phyloP scores from a whole-genome alignment of 92 coral and sea anemone genomes.

The Actinostola sp. region DNA sequence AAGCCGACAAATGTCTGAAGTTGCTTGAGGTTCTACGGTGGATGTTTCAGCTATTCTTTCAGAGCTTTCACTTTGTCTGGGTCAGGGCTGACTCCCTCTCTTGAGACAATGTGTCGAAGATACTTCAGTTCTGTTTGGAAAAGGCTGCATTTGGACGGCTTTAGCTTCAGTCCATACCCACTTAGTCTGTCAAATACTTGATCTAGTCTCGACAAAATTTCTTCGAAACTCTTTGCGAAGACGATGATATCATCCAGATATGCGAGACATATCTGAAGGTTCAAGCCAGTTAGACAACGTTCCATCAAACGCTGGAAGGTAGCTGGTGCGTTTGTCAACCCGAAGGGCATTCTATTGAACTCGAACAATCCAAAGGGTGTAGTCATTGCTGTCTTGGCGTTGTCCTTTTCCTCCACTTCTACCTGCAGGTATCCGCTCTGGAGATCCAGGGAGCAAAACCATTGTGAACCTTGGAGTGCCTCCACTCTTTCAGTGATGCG shows the following conservation, averaged over 20 bases:
- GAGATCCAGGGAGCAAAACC: slow-evolving; percentile 65
- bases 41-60: slow-evolving; percentile 26
- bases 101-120: slow-evolving; percentile 61
- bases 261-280: slow-evolving; percentile 26
- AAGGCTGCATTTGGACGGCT: slow-evolving; percentile 52
- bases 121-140: slow-evolving; percentile 38
- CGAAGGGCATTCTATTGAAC: slow-evolving; percentile 64
- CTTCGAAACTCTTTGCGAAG: slow-evolving; percentile 36
- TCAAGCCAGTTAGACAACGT: slow-evolving; percentile 39
- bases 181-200: slow-evolving; percentile 32
- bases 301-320: slow-evolving; percentile 52
- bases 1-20: slow-evolving; percentile 62
- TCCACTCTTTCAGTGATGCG: slow-evolving; percentile 40
- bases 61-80: slow-evolving; percentile 35
- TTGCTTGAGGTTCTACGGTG: slow-evolving; percentile 39
- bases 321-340: no score
- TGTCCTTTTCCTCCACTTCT: slow-evolving; percentile 28
- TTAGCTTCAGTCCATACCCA: slow-evolving; percentile 47
- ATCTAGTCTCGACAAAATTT: slow-evolving; percentile 38
- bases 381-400: slow-evolving; percentile 60
- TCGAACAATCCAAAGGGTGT: slow-evolving; percentile 63
- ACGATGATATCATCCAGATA: slow-evolving; percentile 56
- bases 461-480: slow-evolving; percentile 44
- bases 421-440: slow-evolving; percentile 71
- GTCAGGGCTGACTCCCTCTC: slow-evolving; percentile 42